Base-by-base conservation (phyloP, 2,888 invertebrate species). In the Cephus spinipes region DNA sequence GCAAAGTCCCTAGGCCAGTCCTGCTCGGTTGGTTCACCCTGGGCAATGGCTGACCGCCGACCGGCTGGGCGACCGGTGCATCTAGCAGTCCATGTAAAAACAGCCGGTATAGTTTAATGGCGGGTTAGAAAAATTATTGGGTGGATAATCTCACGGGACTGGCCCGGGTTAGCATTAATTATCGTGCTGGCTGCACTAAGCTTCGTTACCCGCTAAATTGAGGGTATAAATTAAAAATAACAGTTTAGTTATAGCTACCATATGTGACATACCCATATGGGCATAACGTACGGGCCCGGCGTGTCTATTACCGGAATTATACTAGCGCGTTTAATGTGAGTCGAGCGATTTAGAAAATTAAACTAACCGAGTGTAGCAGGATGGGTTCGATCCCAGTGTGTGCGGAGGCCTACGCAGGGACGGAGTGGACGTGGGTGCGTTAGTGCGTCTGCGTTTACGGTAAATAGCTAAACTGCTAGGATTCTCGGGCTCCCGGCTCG, bases 161-260 rank as follows among this genome's bases (percentile, higher is more conserved):
- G 83, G 80, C 82, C 82, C 83, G 84, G 84, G 82, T 84, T 83
- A 83, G 83, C 86, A 86, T 88, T 88, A 87, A 87, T 88, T 88
- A 88, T 83, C 83, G 83, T 33, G 69, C 77, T 36, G 36, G 55
- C 71, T 31, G 31, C 76, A 23, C 69, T 69, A 32, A 69, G 73
- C 73, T 73, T 33, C n/a, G 40, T 40, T 40, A 40, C 15, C 40
- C 40, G 40, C 23, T n/a, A 75, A 78, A 78, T 78, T 78, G 84
- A 85, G 84, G 81, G 83, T 82, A 88, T 89, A 89, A 88, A 88
- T 88, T 89, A 87, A 85, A 86, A 85, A 87, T 87, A 88, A 86
- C 86, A 87, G 85, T 88, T 89, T 87, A 83, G 88, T 86, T 85
- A 81, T 82, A 85, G 81, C 80, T 75, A 81, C 77, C 78, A 85